Percentiles rank a stretch among this genome's conserved stretches.
These are phyloP conservation scores for Sardina pilchardus DNA, from an alignment of 2,113 vertebrate genomes.

Conservation along the genomic window DNA sequence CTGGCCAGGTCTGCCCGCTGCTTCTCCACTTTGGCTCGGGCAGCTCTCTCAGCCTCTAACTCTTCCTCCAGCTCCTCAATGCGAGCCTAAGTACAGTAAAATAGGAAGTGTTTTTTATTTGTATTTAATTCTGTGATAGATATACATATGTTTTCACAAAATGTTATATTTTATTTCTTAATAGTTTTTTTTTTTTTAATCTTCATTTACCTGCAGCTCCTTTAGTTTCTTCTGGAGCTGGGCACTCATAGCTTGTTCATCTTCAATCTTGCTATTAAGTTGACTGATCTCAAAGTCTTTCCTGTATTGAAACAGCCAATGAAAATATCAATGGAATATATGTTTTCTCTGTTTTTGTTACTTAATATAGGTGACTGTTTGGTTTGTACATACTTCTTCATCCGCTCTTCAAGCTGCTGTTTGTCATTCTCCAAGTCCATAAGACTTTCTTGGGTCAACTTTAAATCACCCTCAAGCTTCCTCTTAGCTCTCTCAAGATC, in stretches of 20 bases:
- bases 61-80: conserved; percentile 86
- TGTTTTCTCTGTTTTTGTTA: no score
- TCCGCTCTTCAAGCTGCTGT: conserved; percentile 70
- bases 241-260: conserved; percentile 77
- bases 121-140: no score
- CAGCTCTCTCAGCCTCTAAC: conserved; percentile 76
- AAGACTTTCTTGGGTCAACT: conserved; percentile 70
- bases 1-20: conserved; percentile 80
- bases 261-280: conserved; percentile 80
- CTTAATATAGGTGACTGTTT: conserved; percentile 28
- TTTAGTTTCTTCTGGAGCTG: conserved; percentile 90
- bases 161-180: neutral
- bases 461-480: conserved; percentile 75
- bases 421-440: conserved; percentile 78
- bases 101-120: no score
- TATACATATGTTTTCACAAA: no score
- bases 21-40: conserved; percentile 82
- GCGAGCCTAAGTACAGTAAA: conserved; percentile 62
- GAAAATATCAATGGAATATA: neutral
- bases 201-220: conserved; percentile 79
- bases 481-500: conserved; percentile 73
- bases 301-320: conserved; percentile 53
- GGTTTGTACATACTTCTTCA: conserved; percentile 63
- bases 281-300: conserved; percentile 85
- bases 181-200: neutral